Conservation (phyloP, 2,797 vertebrate species). For the Parauchenoglanis ngamensis region DNA sequence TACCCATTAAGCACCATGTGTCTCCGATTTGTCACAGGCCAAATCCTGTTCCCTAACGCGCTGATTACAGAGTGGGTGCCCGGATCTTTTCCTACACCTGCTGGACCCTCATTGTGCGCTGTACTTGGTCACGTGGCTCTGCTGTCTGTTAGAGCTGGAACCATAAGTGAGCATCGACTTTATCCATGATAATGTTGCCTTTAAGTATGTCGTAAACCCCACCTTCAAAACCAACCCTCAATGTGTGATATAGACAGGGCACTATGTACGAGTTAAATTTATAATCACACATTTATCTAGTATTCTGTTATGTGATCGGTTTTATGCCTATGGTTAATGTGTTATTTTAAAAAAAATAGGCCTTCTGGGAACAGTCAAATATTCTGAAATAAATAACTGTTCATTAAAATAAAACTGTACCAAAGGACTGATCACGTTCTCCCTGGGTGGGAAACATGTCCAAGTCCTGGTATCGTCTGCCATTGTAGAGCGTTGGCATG, state of each 20-base stretch:
- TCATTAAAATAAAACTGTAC: background rate
- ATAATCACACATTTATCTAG: background rate
- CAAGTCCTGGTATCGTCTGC: background rate
- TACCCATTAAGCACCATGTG: conserved; percentile 59
- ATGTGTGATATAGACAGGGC: background rate
- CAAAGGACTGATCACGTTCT: background rate
- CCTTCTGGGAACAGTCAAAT: background rate
- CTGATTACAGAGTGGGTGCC: conserved; percentile 49
- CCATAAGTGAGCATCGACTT: background rate
- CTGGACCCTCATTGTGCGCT: conserved; percentile 49
- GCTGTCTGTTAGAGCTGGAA: conserved; percentile 10
- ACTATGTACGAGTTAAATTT: background rate
- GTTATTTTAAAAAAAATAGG: background rate
- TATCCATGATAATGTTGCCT: background rate
- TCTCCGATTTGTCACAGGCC: conserved; percentile 53
- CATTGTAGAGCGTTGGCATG: background rate
- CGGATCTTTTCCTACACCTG: conserved; percentile 51
- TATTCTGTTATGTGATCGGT: background rate
- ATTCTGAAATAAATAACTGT: background rate
- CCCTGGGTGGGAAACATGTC: background rate
- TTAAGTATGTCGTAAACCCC: background rate
- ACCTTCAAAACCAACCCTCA: background rate
- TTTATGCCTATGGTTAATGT: background rate
- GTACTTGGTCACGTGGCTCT: conserved; percentile 22
- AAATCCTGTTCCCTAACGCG: conserved; percentile 55